These are phyloP conservation scores for Atractosteus spatula DNA, from an alignment of 2,113 vertebrate genomes.

Conservation along the genomic window DNA sequence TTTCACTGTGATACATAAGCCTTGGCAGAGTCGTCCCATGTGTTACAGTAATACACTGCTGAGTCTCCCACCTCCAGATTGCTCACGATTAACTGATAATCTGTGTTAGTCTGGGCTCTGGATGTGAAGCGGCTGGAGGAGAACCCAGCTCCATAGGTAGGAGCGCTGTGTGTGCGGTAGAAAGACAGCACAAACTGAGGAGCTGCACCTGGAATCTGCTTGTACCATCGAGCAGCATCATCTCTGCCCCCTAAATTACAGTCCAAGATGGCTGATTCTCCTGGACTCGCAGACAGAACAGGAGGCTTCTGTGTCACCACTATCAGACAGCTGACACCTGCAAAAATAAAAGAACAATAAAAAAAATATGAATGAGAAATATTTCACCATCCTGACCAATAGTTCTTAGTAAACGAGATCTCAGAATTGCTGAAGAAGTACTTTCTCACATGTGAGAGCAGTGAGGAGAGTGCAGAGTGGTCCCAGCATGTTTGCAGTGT, in stretches of 20 bases:
- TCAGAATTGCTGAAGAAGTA: too few relatives aligned
- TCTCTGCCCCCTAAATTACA: conserved; percentile 1
- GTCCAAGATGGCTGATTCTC: conserved; percentile 29
- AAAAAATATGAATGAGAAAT: not conserved
- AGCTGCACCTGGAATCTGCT: conserved; percentile 41
- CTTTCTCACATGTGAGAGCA: conserved; percentile 41
- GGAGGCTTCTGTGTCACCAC: conserved; percentile 38
- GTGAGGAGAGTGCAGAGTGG: conserved; percentile 44
- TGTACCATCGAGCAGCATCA: conserved; percentile 24
- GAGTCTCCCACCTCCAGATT: conserved; percentile 46
- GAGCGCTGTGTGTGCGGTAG: fast-evolving
- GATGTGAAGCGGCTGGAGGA: conserved; percentile 41
- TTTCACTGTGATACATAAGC: conserved; percentile 38
- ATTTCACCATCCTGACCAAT: too few relatives aligned
- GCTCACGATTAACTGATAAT: conserved; percentile 47
- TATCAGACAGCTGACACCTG: conserved; percentile 41
- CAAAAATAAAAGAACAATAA: conserved; percentile 18
- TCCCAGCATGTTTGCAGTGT: conserved; percentile 48
- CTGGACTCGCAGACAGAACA: conserved; percentile 33
- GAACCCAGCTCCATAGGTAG: conserved; percentile 36
- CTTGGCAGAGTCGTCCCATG: not conserved
- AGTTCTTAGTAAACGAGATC: too few relatives aligned
- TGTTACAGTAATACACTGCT: conserved; percentile 44
- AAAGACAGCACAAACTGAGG: conserved; percentile 20
- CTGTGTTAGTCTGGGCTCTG: conserved; percentile 26